Percentiles rank a stretch among this genome's conserved stretches.
Evolutionary conservation across 2,113 vertebrate species (phyloP).

Genomic region (Pseudonaja textilis): DNA sequence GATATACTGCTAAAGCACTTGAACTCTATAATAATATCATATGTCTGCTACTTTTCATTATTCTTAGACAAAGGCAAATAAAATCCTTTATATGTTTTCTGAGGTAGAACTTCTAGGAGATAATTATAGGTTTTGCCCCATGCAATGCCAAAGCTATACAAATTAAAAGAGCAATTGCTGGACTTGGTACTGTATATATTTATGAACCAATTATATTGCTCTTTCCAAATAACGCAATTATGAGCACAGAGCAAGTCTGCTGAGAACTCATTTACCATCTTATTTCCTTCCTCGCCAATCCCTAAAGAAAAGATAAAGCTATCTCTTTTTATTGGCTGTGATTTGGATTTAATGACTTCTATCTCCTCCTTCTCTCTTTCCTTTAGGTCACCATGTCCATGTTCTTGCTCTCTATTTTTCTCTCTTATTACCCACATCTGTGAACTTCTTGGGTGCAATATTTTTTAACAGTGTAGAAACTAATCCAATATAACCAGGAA

Average conservation of each 20-base stretch:
- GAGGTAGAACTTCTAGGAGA: slow-evolving; percentile 38
- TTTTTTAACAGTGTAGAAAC: neutral
- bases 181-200: slow-evolving; percentile 41
- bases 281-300: slow-evolving; percentile 37
- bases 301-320: slow-evolving; percentile 32
- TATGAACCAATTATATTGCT: slow-evolving; percentile 32
- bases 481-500: neutral
- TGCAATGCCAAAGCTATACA: neutral
- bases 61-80: slow-evolving; percentile 50
- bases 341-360: slow-evolving; percentile 56
- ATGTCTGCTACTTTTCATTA: slow-evolving; percentile 59
- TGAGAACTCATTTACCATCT: slow-evolving; percentile 43
- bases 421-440: slow-evolving; percentile 38
- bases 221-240: slow-evolving; percentile 38
- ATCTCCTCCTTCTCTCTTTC: slow-evolving; percentile 32
- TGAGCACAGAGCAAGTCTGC: slow-evolving; percentile 21
- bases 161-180: slow-evolving; percentile 50
- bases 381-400: slow-evolving; percentile 31
- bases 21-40: slow-evolving; percentile 62
- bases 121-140: slow-evolving; percentile 33
- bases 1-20: slow-evolving; percentile 54
- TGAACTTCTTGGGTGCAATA: neutral
- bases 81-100: slow-evolving; percentile 34
- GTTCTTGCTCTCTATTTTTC: slow-evolving; percentile 28
- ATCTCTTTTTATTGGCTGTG: slow-evolving; percentile 44